phyloP scores from a whole-genome alignment of 2,113 vertebrate species.

The Eolophus roseicapilla region DNA sequence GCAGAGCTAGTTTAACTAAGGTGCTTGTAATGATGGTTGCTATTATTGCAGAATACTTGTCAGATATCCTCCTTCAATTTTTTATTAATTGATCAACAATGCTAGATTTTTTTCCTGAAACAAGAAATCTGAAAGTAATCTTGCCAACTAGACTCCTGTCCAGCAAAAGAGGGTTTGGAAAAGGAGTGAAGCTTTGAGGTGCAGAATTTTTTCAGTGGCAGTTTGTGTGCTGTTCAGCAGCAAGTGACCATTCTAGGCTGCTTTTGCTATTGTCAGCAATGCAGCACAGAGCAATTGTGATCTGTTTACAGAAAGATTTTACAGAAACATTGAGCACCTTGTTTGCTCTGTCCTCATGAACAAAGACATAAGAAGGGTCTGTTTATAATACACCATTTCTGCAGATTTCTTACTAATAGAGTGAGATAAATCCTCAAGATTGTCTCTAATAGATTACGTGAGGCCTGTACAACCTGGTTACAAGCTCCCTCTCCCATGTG shows the following conservation, averaged over 20 bases:
- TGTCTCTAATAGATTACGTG: not conserved
- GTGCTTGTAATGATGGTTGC: not conserved
- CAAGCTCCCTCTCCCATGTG: not conserved
- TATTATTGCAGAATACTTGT: not conserved
- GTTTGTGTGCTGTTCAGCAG: not conserved
- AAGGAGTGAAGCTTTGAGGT: not conserved
- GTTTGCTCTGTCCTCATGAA: conserved; percentile 9
- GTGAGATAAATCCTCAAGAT: not conserved
- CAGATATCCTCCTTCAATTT: not conserved
- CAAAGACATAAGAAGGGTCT: not conserved
- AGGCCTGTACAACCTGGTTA: not conserved
- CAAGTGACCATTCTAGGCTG: not conserved
- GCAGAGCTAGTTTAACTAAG: not conserved
- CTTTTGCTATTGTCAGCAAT: not conserved
- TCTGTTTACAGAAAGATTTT: not conserved
- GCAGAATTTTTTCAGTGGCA: not conserved
- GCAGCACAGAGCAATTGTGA: not conserved
- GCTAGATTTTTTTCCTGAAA: not conserved
- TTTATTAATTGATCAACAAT: not conserved
- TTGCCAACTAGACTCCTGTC: not conserved
- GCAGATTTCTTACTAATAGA: not conserved
- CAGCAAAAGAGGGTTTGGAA: not conserved
- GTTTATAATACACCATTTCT: not conserved
- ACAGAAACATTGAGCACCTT: not conserved
- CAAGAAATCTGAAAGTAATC: not conserved